phyloP scores from a whole-genome alignment of 2,888 invertebrate species.

The Drosophila macrothrix region DNA sequence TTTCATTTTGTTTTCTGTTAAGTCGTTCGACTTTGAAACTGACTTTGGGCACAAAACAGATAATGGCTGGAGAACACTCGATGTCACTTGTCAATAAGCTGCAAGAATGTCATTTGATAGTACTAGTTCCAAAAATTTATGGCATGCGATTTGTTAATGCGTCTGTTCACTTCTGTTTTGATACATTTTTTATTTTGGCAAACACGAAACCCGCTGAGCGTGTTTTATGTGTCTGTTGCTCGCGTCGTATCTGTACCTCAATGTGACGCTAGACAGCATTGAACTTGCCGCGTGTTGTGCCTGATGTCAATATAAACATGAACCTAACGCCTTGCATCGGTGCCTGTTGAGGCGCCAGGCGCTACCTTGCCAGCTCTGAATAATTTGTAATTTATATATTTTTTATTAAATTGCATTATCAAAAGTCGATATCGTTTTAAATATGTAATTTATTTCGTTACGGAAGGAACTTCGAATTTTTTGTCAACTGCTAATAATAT shows the following conservation, averaged over 20 bases:
- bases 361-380: constrained; percentile 46
- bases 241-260: constrained; percentile 15
- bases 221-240: constrained; percentile 23
- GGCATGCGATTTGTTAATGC: background rate
- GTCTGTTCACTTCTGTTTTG: background rate
- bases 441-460: constrained; percentile 67
- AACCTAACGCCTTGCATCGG: constrained; percentile 33
- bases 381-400: constrained; percentile 30
- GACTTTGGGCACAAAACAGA: constrained; percentile 35
- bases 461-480: constrained; percentile 61
- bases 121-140: constrained; percentile 2
- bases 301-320: constrained; percentile 60
- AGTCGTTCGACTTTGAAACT: constrained; percentile 54
- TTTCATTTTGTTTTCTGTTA: constrained; percentile 19
- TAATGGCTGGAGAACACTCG: constrained; percentile 21
- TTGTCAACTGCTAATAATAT: constrained; percentile 46
- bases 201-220: constrained; percentile 30
- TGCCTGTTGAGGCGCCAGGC: constrained; percentile 32
- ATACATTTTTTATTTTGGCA: constrained; percentile 15
- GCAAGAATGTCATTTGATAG: background rate
- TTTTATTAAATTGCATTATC: constrained; percentile 34
- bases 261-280: constrained; percentile 30
- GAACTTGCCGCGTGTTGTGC: constrained; percentile 40
- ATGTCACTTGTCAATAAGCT: constrained; percentile 8
- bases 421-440: constrained; percentile 31